Evolutionary conservation across 1,140 invertebrate species (phyloP).

Genomic region (Belonocnema kinseyi): DNA sequence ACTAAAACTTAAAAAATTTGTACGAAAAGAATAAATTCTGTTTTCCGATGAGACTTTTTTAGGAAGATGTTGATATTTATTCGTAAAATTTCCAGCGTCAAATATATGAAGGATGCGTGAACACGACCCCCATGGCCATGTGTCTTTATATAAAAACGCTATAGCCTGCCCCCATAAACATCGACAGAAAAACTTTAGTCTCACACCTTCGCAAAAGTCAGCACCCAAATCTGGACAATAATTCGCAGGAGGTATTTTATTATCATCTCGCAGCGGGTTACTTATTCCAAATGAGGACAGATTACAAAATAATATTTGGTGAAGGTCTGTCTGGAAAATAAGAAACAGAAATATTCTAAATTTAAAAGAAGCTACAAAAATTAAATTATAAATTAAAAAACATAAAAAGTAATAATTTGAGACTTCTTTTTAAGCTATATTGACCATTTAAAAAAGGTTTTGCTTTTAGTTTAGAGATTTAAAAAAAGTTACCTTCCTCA

Average conservation of each 20-base stretch:
- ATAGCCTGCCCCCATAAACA: conserved; percentile 53
- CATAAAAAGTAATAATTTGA: too few relatives aligned
- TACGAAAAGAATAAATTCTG: too few relatives aligned
- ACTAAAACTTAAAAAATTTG: too few relatives aligned
- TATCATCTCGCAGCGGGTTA: conserved; percentile 54
- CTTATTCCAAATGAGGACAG: conserved; percentile 58
- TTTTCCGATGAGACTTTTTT: too few relatives aligned
- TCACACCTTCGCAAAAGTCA: background rate
- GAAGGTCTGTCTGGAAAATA: background rate
- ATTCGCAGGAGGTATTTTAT: conserved; percentile 56
- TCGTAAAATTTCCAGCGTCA: conserved; percentile 40
- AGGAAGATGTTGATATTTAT: conserved; percentile 31
- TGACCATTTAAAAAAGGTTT: too few relatives aligned
- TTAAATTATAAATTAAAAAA: background rate
- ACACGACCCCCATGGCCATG: conserved; percentile 63
- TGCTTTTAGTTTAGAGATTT: too few relatives aligned
- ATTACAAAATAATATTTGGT: conserved; percentile 54
- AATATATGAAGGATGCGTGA: conserved; percentile 58
- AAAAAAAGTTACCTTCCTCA: too few relatives aligned
- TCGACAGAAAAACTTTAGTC: conserved; percentile 57
- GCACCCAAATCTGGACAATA: conserved; percentile 39
- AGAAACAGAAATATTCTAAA: background rate
- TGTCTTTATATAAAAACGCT: conserved; percentile 70
- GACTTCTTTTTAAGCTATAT: too few relatives aligned
- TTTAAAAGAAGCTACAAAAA: background rate